Base-by-base conservation (phyloP, 2,113 vertebrate genomes). In the Neoarius graeffei region DNA sequence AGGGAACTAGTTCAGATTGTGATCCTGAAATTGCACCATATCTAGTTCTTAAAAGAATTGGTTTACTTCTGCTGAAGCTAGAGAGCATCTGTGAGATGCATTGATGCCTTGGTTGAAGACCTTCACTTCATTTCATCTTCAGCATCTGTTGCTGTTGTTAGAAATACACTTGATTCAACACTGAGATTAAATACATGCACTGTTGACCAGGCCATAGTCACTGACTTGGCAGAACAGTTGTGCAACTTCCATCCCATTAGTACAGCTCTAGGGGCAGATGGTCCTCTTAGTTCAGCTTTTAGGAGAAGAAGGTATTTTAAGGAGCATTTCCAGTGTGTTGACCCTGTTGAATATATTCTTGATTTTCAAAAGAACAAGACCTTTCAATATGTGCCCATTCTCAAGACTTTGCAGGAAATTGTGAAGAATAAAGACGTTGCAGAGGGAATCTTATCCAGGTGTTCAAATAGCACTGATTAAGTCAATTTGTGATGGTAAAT, bases 301-400 rank as follows among this genome's bases (percentile, higher is more conserved):
- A 89, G 60, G 52, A 74, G 66, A 80, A 48, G 25, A 82, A 79
- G 9, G 25, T 86, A 86, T 79, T 88, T 86, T 74, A 89, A 89
- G 30, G 81, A 84, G 19, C 7, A 84, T 84, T 88, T 90, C 69
- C 54, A 86, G 23, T 67, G 64, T 74, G 84, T 88, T 30, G 57
- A 89, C n/a, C 57, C 42, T 83, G 84, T 88, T 64, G 77, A 86
- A 59, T 86, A 88, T 77, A 85, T 88, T 60, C 67, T 88, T 52
- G 89, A 90, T 85, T n/a, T 66, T 71, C 48, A 86, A 50, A 23
- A 84, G 59, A 89, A 86, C 7, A 76, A 56, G 25, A 85, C 8
- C 74, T 87, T 88, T 85, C 89, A 85, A 66, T 88, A 88, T 71
- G 89, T 90, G 79, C 88, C 89, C 5, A 74, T 91, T 88, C 86